Evolutionary conservation across 92 coral and sea anemone species (phyloP), one percentile per base, ranked within the genome.

Genomic region (Scolanthus callimorphus): DNA sequence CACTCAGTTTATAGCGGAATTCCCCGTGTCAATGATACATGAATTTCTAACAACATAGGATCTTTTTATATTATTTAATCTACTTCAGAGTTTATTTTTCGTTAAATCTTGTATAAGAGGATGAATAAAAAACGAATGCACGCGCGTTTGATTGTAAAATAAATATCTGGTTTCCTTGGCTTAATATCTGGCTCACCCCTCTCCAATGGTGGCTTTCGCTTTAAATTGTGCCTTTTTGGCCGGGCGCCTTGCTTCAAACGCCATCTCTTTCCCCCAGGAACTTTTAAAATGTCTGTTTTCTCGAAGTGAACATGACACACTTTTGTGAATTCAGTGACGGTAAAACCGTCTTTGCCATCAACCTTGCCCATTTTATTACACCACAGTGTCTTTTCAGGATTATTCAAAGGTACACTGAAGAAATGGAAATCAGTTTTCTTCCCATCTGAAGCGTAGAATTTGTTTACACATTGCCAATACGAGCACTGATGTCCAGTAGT

Each of bases 181-280:
- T 20, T 53, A 24, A 31, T 30, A 31, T 27, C 25, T n/a, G n/a
- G n/a, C 47, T 52, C 54, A 49, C 47, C 23, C 48, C 83, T 77
- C 29, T 51, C 31, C 25, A 38, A 52, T 43, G 78, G 83, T 12
- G 60, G 62, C 51, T 67, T 77, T 39, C 77, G 68, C 60, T 59
- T 58, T 21, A 19, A 49, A 11, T 19, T 58, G n/a, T 26, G 57
- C 49, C 52, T 69, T 27, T 39, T 60, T 11, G 79, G 79, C 27
- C 17, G 37, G 4, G 85, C 74, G 47, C 56, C 57, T 25, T 55
- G 52, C 41, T 65, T 71, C 19, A 78, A 44, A 19, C 58, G 47
- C 79, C 85, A 78, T 47, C 74, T 60, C 47, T 61, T 49, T 20
- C 83, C 83, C 9, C 83, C 83, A 44, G 69, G 83, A 26, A 76